phyloP scores from a whole-genome alignment of 2,888 invertebrate species.

The Schizaphis graminum region DNA sequence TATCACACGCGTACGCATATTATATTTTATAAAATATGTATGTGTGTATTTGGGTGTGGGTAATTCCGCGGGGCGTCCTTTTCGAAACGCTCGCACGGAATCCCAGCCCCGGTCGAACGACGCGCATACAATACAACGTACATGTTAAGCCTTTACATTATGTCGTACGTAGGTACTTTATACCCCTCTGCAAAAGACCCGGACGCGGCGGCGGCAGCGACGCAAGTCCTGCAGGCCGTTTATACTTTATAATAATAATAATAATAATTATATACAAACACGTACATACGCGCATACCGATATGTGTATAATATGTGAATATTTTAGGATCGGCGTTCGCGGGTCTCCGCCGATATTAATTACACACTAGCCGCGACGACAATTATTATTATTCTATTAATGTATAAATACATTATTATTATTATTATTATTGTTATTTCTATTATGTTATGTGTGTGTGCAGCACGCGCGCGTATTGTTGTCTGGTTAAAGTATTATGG shows the following conservation, averaged over 20 bases:
- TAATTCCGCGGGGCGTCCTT: constrained; percentile 14
- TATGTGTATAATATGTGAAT: not conserved
- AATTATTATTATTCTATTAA: constrained; percentile 39
- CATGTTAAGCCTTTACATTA: constrained; percentile 22
- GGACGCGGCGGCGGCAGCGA: not conserved
- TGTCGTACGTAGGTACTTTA: not conserved
- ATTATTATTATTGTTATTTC: not conserved
- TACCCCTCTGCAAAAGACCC: constrained; percentile 2
- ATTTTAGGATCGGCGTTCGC: not conserved
- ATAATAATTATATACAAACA: not conserved
- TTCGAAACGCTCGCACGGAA: constrained; percentile 1
- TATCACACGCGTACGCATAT: not conserved
- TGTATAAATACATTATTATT: not conserved
- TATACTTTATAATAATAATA: not conserved
- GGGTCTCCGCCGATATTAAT: constrained; percentile 3
- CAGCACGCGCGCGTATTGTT: not conserved
- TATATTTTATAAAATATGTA: not conserved
- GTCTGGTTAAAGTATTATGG: constrained; percentile 10
- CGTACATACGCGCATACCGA: not conserved
- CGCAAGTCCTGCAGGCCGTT: not conserved
- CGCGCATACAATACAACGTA: not conserved
- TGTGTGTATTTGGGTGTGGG: not conserved
- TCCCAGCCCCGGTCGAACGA: not conserved
- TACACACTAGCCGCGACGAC: not conserved
- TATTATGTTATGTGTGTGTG: not conserved